Conservation (phyloP, 92 coral and sea anemone genomes). For the Umimayanthus chanpuru region DNA sequence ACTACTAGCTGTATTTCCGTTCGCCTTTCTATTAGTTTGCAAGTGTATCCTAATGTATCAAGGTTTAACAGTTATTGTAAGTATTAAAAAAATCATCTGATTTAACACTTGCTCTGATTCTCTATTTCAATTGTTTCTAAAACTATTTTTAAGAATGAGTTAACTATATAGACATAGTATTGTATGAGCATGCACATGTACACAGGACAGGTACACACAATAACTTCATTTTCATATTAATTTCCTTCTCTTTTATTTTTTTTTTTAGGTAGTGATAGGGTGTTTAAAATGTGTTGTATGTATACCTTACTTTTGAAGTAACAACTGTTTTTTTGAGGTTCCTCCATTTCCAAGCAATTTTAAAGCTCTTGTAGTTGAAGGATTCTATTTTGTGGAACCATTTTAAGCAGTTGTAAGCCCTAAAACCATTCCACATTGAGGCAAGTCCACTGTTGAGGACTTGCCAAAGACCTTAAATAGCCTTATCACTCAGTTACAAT, state of each 20-base stretch:
- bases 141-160: slow-evolving; percentile 7
- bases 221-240: neutral
- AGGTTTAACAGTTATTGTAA: no score
- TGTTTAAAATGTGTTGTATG: slow-evolving; percentile 7
- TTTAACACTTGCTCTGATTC: no score
- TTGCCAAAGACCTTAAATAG: neutral
- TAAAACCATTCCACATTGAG: slow-evolving; percentile 10
- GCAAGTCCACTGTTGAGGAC: neutral
- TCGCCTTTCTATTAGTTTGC: no score
- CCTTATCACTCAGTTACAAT: neutral
- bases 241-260: neutral
- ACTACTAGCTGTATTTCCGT: neutral
- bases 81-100: no score
- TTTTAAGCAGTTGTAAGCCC: neutral
- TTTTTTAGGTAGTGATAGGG: neutral
- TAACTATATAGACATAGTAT: slow-evolving; percentile 1
- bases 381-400: neutral
- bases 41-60: no score
- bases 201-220: slow-evolving; percentile 16
- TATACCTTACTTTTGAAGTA: slow-evolving; percentile 8
- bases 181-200: neutral
- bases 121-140: neutral
- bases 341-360: no score
- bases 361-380: neutral
- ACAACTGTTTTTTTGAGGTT: slow-evolving; percentile 13